Evolutionary conservation across 2,113 vertebrate genomes (phyloP), one percentile per base, ranked within the genome.

Genomic region (Lutjanus erythropterus): DNA sequence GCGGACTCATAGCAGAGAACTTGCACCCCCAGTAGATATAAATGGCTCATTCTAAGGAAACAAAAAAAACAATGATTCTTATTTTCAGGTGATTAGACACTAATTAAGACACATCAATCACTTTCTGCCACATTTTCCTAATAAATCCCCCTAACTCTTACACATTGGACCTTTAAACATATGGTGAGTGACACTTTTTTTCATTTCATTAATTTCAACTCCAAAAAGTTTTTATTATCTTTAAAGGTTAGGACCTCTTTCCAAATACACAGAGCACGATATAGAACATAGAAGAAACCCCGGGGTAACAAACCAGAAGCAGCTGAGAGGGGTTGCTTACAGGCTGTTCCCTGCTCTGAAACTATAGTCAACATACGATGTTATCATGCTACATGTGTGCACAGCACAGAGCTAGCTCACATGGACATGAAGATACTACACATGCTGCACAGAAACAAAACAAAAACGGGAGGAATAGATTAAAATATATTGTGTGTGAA

Each of bases 371-470:
- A n/a, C 16, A 46, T 42, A 27, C 61, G 44, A 53, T 33, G 7
- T 67, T 50, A 59, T 50, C 59, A 47, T 49, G 61, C 29, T 49
- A 47, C 50, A 50, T 56, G 29, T 42, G 9, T 62, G 47, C 29
- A 53, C 46, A 29, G 47, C 29, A 53, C 46, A 29, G 18, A 46
- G 4, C 5, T 16, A 33, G 47, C 12, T 53, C 62, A 61, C 6
- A 33, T 62, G 56, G 37, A 44, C 11, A 21, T 42, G 12, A 42
- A 39, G 29, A 66, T 39, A 10, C 6, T 27, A 16, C 76, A 79
- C 50, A 15, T 80, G 60, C 60, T 39, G 31, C 41, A 18, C 49
- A 71, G 39, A 69, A 52, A 42, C 42, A 58, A 39, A 58, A 53
- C 23, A 16, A 31, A 47, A 25, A 53, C 9, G 15, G 15, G 14